Percentiles rank a stretch among this genome's conserved stretches.
Conservation (phyloP, 1,140 invertebrate genomes). For the Asobara japonica region DNA sequence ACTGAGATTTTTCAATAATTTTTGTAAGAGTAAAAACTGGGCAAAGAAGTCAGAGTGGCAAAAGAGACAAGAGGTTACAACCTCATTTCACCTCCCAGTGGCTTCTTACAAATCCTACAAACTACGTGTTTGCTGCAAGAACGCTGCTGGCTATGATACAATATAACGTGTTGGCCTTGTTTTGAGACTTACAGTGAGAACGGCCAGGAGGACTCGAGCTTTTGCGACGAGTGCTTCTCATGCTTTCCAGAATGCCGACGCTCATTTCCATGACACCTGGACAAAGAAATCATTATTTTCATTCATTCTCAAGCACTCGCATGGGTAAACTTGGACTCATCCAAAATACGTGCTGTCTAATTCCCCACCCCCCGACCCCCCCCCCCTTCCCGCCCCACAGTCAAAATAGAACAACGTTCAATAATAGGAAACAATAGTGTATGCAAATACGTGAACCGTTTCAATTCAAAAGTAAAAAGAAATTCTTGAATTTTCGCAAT, state of each 20-base stretch:
- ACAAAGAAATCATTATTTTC: constrained; percentile 19
- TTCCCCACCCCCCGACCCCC: too few species aligned
- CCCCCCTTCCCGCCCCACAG: too few species aligned
- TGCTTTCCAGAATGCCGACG: constrained; percentile 62
- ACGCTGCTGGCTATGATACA: not conserved
- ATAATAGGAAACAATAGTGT: too few species aligned
- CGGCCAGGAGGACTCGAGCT: constrained; percentile 65
- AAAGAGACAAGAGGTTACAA: constrained; percentile 13
- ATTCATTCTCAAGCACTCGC: not conserved
- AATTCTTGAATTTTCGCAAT: too few species aligned
- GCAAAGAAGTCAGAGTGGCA: not conserved
- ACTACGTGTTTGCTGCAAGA: constrained; percentile 1
- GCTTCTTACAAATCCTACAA: constrained; percentile 6
- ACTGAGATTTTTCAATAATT: not conserved
- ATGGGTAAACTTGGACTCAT: not conserved
- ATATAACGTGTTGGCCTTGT: constrained; percentile 19
- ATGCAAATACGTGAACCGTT: too few species aligned
- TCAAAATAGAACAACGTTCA: too few species aligned
- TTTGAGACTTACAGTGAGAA: constrained; percentile 62
- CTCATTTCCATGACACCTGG: constrained; percentile 65
- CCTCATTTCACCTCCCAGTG: not conserved
- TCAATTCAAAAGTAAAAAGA: too few species aligned
- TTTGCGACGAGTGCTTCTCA: constrained; percentile 64
- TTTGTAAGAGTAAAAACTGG: not conserved
- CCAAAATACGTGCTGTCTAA: too few species aligned